Evolutionary conservation across 2,797 vertebrate genomes (phyloP).

Genomic region (Anabas testudineus): DNA sequence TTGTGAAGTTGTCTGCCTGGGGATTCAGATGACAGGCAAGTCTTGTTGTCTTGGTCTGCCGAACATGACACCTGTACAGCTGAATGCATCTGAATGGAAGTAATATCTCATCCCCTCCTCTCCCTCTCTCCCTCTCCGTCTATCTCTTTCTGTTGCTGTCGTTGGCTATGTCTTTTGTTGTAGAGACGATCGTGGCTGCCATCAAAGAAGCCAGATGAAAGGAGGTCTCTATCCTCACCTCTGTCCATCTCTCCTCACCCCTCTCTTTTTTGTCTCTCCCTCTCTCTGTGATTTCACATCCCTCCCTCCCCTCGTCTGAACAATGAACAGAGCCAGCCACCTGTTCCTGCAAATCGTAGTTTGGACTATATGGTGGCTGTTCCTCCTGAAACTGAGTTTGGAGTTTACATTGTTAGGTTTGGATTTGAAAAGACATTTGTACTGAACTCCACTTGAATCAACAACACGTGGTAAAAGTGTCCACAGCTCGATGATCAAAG

Average conservation of each 20-base stretch:
- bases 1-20: constrained; percentile 54
- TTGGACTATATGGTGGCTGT: constrained; percentile 25
- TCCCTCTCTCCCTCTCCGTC: neutral
- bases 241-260: constrained; percentile 75
- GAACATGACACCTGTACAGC: constrained; percentile 78
- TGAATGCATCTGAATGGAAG: constrained; percentile 73
- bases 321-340: constrained; percentile 77
- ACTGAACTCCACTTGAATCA: too few relatives aligned
- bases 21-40: constrained; percentile 66
- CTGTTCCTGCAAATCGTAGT: constrained; percentile 64
- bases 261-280: constrained; percentile 64
- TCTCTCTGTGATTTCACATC: constrained; percentile 69
- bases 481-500: too few relatives aligned
- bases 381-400: constrained; percentile 17
- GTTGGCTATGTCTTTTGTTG: constrained; percentile 77
- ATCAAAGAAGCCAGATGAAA: constrained; percentile 83
- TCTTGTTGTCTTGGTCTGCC: constrained; percentile 63
- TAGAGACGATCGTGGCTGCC: constrained; percentile 70
- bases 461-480: too few relatives aligned
- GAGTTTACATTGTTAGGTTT: constrained; percentile 7
- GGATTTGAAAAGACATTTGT: too few relatives aligned
- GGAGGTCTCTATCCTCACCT: constrained; percentile 81
- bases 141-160: constrained; percentile 57
- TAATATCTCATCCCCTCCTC: constrained; percentile 44
- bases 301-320: constrained; percentile 62